Evolutionary conservation across 2,113 vertebrate species (phyloP).

Genomic region (Panurus biarmicus): DNA sequence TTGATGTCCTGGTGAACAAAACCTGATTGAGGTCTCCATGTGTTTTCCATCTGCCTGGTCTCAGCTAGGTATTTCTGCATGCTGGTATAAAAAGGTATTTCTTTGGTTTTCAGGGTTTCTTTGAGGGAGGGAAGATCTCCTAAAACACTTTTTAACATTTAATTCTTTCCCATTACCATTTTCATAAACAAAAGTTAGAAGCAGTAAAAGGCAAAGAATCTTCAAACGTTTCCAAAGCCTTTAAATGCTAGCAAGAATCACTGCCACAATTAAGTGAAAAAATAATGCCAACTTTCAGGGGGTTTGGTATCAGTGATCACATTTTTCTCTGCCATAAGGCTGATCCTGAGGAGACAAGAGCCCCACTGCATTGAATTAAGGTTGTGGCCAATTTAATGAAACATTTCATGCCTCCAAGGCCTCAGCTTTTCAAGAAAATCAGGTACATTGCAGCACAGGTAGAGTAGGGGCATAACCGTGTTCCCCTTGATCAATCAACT

Average conservation of each 20-base stretch:
- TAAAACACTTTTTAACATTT: conserved; percentile 4
- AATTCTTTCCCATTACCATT: neutral
- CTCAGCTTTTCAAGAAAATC: neutral
- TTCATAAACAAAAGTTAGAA: conserved; percentile 7
- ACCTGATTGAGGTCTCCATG: neutral
- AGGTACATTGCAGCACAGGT: neutral
- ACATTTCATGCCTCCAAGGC: neutral
- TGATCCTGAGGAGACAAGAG: neutral
- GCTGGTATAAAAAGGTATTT: too few relatives aligned
- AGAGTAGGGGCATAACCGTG: neutral
- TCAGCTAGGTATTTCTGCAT: neutral
- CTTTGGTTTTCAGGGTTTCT: neutral
- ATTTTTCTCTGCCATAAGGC: neutral
- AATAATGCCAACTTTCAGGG: neutral
- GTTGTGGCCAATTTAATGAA: neutral
- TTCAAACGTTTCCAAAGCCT: neutral
- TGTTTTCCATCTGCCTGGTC: neutral
- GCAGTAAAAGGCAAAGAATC: neutral
- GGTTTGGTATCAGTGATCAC: neutral
- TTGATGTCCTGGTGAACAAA: conserved; percentile 18
- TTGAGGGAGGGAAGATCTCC: neutral
- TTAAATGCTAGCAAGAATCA: neutral
- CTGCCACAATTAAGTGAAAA: neutral
- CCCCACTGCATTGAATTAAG: neutral
- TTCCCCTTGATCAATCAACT: neutral